phyloP scores from a whole-genome alignment of 2,797 vertebrate species.

The Danionella dracula region DNA sequence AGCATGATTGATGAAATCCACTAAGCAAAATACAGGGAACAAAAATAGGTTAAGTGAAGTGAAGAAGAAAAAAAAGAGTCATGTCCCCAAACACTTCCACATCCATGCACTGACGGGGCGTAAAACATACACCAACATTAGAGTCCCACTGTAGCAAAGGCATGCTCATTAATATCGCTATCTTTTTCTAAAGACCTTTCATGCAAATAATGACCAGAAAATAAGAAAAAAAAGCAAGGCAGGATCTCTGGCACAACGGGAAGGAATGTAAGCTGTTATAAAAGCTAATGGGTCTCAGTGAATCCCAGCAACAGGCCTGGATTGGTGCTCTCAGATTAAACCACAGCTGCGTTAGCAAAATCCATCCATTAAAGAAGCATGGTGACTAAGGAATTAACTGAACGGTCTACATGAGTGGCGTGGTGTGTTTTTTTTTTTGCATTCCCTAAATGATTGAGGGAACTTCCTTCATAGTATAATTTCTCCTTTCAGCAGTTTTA shows the following conservation, averaged over 20 bases:
- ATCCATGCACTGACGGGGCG: not conserved
- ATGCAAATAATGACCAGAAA: constrained; percentile 45
- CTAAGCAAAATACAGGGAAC: not conserved
- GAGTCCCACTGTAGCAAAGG: not conserved
- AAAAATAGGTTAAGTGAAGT: not conserved
- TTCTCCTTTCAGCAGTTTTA: constrained; percentile 2
- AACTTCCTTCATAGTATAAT: not conserved
- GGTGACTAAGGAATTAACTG: not conserved
- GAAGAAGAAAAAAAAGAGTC: not conserved
- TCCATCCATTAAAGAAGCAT: not conserved
- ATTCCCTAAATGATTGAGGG: not conserved
- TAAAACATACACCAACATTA: not conserved
- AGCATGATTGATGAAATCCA: constrained; percentile 6
- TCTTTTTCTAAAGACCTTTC: constrained; percentile 12
- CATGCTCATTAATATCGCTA: constrained; percentile 30
- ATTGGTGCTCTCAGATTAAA: constrained; percentile 10
- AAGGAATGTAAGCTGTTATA: constrained; percentile 44
- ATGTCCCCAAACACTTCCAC: no score
- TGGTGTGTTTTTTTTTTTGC: not conserved
- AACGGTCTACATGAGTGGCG: not conserved
- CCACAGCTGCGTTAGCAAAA: constrained; percentile 27
- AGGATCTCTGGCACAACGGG: constrained; percentile 40
- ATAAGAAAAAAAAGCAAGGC: constrained; percentile 39
- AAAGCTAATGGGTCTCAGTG: constrained; percentile 39
- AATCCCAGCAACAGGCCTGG: constrained; percentile 33